Conservation (phyloP, 2,888 invertebrate species). For the Doris montereyensis region DNA sequence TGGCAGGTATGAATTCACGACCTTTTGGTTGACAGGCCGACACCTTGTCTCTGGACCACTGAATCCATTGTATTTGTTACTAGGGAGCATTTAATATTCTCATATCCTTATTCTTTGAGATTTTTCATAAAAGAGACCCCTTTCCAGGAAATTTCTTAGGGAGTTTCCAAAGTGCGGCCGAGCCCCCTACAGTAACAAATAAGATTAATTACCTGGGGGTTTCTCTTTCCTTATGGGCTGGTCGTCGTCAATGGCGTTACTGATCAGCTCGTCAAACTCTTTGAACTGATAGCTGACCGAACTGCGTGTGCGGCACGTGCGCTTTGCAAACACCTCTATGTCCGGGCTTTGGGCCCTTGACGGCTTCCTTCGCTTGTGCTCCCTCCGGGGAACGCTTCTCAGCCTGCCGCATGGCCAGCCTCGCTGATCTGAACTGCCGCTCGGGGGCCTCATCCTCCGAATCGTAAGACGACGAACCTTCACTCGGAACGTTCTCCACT, state of each 20-base stretch:
- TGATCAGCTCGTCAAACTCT: constrained; percentile 96
- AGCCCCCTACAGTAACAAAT: too few species aligned
- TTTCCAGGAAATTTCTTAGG: too few species aligned
- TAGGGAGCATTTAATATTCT: too few species aligned
- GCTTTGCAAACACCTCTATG: constrained; percentile 46
- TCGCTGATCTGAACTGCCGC: constrained; percentile 15
- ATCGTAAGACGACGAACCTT: constrained; percentile 27
- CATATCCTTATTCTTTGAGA: too few species aligned
- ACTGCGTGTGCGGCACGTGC: constrained; percentile 84
- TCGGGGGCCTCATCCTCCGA: constrained; percentile 16
- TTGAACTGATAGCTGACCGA: constrained; percentile 83
- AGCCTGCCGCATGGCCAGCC: constrained; percentile 32
- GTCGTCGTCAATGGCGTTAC: constrained; percentile 80
- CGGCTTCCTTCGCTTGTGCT: constrained; percentile 6
- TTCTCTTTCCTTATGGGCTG: constrained; percentile 36
- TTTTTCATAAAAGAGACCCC: too few species aligned
- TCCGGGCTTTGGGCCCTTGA: constrained; percentile 36
- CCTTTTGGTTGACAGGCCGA: too few species aligned
- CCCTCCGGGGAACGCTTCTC: constrained; percentile 20
- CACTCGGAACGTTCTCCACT: constrained; percentile 11
- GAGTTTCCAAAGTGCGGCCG: too few species aligned
- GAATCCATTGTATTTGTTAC: too few species aligned
- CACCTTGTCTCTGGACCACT: too few species aligned
- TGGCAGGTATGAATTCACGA: too few species aligned
- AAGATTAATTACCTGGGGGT: constrained; percentile 40